Base-by-base conservation (phyloP, 2,888 invertebrate genomes). In the Scaptomyza polygonia region DNA sequence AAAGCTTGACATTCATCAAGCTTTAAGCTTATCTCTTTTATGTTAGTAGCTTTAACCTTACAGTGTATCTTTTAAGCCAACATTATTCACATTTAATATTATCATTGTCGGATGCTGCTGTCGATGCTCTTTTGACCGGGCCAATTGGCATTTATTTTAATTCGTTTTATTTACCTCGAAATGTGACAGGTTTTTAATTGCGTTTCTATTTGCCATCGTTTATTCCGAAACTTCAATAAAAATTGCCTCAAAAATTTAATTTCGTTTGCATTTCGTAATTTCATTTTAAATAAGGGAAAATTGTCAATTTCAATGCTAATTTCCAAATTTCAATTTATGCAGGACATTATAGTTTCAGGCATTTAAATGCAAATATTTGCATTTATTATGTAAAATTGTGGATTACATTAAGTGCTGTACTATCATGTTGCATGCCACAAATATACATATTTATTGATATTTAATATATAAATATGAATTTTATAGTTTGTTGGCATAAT, bases 111-210 rank as follows among this genome's bases (percentile, higher is more conserved):
- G 16, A 39, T 40, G 39, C 8, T 52, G 51, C 47, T 44, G 54
- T 53, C 25, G 14, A 14, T 39, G 55, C 44, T 25, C 58, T 56
- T 63, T 49, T 47, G 34, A n/a, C 44, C 48, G 21, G 43, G 12
- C 16, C 43, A 70, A 70, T 81, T 70, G 59, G 59, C 67, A 67
- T 65, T 81, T 61, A 72, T 75, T 84, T 72, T 57, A 58, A 62
- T 54, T 56, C 55, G 30, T 6, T 68, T 69, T 64, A 63, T 67
- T 65, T 56, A 56, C 55, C 56, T 52, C 62, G 54, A 25, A 52
- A 54, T 69, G 48, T 47, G 43, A 53, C 36, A 30, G 67, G 53
- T 44, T 39, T 39, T 34, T 39, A 63, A 52, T 59, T 39, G 25
- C 30, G 47, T 43, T 43, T 27, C 9, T 40, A 14, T 62, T 29